Conservation (phyloP, 2,888 invertebrate species). For the Myopa tessellatipennis region DNA sequence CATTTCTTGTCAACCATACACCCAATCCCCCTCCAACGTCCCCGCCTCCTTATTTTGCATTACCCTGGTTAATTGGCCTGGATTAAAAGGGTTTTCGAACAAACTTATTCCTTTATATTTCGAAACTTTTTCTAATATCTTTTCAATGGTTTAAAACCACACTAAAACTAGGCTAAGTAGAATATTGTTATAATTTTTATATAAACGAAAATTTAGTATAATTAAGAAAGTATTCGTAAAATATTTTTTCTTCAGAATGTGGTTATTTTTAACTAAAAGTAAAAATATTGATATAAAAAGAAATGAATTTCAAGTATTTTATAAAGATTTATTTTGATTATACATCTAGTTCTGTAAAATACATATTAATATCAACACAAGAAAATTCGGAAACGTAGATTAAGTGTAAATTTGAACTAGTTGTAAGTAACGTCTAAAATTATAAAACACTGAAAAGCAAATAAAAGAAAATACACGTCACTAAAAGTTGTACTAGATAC, state of each 20-base stretch:
- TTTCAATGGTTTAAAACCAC: slow-evolving; percentile 37
- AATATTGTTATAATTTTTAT: slow-evolving; percentile 42
- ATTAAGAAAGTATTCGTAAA: slow-evolving; percentile 3
- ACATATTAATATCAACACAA: slow-evolving; percentile 13
- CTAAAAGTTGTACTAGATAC: slow-evolving; percentile 15
- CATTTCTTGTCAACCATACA: background rate
- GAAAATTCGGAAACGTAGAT: slow-evolving; percentile 23
- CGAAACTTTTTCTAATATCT: background rate
- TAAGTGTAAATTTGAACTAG: slow-evolving; percentile 32
- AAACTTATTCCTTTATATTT: background rate
- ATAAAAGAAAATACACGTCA: slow-evolving; percentile 5
- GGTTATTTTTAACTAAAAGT: slow-evolving; percentile 17
- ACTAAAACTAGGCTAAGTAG: slow-evolving; percentile 41
- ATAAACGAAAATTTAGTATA: slow-evolving; percentile 12
- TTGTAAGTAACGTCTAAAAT: slow-evolving; percentile 23
- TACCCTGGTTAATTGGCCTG: background rate
- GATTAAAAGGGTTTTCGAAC: background rate
- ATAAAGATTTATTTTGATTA: slow-evolving; percentile 14
- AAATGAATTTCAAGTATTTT: slow-evolving; percentile 33
- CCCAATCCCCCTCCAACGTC: too few species aligned
- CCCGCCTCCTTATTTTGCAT: too few species aligned
- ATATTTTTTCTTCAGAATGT: slow-evolving; percentile 15
- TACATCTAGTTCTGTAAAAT: slow-evolving; percentile 32
- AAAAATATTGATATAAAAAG: slow-evolving; percentile 4
- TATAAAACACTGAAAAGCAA: slow-evolving; percentile 17